Evolutionary conservation across 2,113 vertebrate genomes (phyloP), one percentile per base, ranked within the genome.

Genomic region (Salvelinus fontinalis): DNA sequence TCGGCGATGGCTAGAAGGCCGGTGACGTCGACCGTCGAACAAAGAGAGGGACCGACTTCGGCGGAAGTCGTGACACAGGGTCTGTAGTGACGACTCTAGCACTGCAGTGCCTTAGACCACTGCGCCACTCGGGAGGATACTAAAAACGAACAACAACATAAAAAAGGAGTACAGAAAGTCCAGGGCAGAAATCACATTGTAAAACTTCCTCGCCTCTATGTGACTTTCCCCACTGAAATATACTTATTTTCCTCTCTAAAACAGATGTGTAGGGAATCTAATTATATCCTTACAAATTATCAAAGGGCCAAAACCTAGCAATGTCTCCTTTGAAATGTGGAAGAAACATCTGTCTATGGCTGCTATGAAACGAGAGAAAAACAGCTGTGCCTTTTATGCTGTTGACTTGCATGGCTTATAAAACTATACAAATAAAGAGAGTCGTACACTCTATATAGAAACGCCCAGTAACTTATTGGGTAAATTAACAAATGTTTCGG

Each of bases 251-350:
- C 12, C 39, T 4, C 51, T 27, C 74, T 27, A 70, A 39, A 78
- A 80, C 84, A 88, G 83, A 88, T 91, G 90, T 90, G 89, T 79
- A 75, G 79, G 68, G 59, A 84, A 86, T 76, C 80, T 91, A 87
- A 92, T 90, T 79, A 91, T 75, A 82, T 86, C 84, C 77, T 73
- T 70, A 73, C 54, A 89, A 85, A 89, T 88, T 79, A 91, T 93
- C 90, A 89, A 87, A 87, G 87, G 72, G 85, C 84, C 82, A 87
- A 88, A 85, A 85, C 83, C 75, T 77, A 71, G 74, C 67, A 81
- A 87, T 76, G 64, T 77, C 83, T 80, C 80, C 91, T 93, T 92
- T 92, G 92, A 93, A 91, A 92, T 82, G 77, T 77, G 74, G 12
- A 75, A 49, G 74, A 88, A 88, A 84, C 93, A 93, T 89, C 91